These are phyloP conservation scores for Chrysemys picta DNA, from an alignment of 2,113 vertebrate species.

Conservation along the genomic window DNA sequence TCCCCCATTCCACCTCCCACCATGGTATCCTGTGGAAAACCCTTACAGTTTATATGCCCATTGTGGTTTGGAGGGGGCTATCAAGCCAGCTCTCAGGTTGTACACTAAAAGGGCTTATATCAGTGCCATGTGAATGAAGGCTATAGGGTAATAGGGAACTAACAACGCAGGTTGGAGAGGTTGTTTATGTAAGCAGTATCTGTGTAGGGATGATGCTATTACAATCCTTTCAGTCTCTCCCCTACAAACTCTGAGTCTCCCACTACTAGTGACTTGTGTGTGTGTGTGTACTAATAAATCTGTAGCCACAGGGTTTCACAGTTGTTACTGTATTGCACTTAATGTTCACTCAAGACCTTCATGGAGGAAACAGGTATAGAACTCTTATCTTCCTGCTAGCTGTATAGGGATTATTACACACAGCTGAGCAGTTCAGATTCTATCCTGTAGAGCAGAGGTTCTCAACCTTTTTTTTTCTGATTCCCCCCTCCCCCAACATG, in stretches of 20 bases:
- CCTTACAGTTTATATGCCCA: slow-evolving; percentile 43
- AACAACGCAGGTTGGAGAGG: slow-evolving; percentile 7
- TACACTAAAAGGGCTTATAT: slow-evolving; percentile 48
- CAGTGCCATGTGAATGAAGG: slow-evolving; percentile 49
- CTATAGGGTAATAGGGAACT: slow-evolving; percentile 24
- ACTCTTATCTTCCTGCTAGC: not conserved
- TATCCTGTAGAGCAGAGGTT: not conserved
- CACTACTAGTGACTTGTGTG: not conserved
- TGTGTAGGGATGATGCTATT: slow-evolving; percentile 21
- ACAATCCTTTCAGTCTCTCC: not conserved
- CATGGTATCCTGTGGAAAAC: slow-evolving; percentile 39
- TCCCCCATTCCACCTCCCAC: slow-evolving; percentile 25
- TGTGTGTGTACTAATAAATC: not conserved
- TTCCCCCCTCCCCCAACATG: too few relatives aligned
- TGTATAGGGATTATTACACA: not conserved
- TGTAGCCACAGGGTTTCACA: not conserved
- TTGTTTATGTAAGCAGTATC: slow-evolving; percentile 16
- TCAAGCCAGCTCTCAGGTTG: slow-evolving; percentile 31
- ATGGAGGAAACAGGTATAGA: too few relatives aligned
- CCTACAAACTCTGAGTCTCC: not conserved
- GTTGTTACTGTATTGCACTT: not conserved
- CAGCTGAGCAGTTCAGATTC: not conserved
- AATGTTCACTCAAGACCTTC: not conserved
- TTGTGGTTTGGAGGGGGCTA: slow-evolving; percentile 43
- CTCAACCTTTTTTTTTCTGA: too few relatives aligned